Evolutionary conservation across 2,888 invertebrate genomes (phyloP), one percentile per base, ranked within the genome.

Genomic region (Archips xylosteana): DNA sequence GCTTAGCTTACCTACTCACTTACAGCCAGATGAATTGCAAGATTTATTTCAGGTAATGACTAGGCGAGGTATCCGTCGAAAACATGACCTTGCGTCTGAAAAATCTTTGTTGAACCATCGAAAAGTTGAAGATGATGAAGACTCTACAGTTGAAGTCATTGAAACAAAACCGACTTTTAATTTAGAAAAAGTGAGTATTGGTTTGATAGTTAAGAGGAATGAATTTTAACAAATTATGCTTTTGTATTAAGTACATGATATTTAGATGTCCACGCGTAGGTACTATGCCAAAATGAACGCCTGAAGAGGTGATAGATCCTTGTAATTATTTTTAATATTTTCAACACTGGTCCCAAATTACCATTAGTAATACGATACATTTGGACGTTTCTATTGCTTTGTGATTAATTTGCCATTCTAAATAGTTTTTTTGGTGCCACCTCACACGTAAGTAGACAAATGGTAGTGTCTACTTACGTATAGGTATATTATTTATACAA

Each of bases 1-100:
- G 57, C n/a, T 45, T 63, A 65, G 51, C 13, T 60, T 3, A n/a
- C n/a, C n/a, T n/a, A n/a, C n/a, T 60, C 39, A 39, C 23, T 9
- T 49, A 23, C 15, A 23, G 59, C 3, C n/a, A 60, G 12, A 36
- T 60, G n/a, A 36, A n/a, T n/a, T 60, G 8, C 2, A 60, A 36
- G n/a, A 32, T 61, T 64, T 47, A 59, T 57, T 66, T 65, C 71
- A 85, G 85, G 78, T 83, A 4, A 63, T 85, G 66, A 84, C 85
- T 15, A 80, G 76, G 71, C 72, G 77, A 60, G 84, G 85, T n/a
- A 71, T 81, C 15, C 62, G 75, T 6, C 76, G 76, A 57, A 81
- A 81, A 66, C 61, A 62, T 39, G 75, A 78, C 5, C 36, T 81
- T 6, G 23, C 65, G 66, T 39, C n/a, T 39, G 64, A 10, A 47